Conservation (phyloP, 92 coral and sea anemone species). For the Heteractis magnifica region DNA sequence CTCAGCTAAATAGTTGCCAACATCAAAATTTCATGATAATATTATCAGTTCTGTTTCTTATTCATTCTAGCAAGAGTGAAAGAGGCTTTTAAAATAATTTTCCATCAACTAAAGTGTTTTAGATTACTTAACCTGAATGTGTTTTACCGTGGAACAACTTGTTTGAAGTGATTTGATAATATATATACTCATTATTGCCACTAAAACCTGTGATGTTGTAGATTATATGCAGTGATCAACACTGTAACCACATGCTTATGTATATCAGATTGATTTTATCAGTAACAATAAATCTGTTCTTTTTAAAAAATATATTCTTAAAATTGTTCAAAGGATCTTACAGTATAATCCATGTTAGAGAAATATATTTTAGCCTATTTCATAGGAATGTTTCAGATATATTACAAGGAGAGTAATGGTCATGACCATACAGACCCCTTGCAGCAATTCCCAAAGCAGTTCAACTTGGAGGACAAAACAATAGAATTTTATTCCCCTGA, state of each 20-base stretch:
- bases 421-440: too few species aligned
- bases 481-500: too few species aligned
- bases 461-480: too few species aligned
- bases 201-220: background rate
- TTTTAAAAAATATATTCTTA: background rate
- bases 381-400: too few species aligned
- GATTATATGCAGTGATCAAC: background rate
- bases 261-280: background rate
- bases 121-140: background rate
- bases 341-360: too few species aligned
- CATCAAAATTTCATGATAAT: conserved; percentile 4
- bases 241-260: background rate
- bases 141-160: background rate
- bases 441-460: too few species aligned
- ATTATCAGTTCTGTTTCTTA: background rate
- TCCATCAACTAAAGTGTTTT: background rate
- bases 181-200: background rate
- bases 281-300: background rate
- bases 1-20: background rate
- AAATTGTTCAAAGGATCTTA: too few species aligned
- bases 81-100: too few species aligned
- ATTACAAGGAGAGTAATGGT: too few species aligned
- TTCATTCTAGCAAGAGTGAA: background rate
- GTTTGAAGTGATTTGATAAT: background rate
- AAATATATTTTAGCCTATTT: too few species aligned